These are phyloP conservation scores for Tapera naevia DNA, from an alignment of 2,797 vertebrate species.

Conservation along the genomic window DNA sequence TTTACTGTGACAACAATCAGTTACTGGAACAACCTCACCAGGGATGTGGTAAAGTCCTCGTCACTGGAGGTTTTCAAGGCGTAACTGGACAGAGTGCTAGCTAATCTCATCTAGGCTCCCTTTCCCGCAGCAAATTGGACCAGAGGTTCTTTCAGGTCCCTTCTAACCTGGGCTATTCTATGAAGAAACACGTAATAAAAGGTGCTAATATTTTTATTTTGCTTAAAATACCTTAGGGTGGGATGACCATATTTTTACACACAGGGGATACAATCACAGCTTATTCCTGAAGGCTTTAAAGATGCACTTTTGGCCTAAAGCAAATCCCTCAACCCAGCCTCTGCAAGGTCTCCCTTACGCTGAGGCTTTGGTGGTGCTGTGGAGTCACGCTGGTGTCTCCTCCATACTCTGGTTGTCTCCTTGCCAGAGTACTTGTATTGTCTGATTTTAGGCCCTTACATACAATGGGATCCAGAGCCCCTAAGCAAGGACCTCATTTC, in stretches of 20 bases:
- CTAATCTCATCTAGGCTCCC: not conserved
- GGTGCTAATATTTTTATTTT: not conserved
- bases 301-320: not conserved
- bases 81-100: not conserved
- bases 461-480: not conserved
- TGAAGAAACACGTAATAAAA: not conserved
- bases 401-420: not conserved
- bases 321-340: not conserved
- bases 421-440: not conserved
- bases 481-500: not conserved
- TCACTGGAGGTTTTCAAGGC: not conserved
- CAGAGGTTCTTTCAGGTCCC: not conserved
- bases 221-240: not conserved
- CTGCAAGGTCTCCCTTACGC: not conserved
- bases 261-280: too few relatives aligned
- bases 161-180: not conserved
- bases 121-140: not conserved
- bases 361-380: not conserved
- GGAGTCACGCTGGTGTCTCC: not conserved
- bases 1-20: not conserved
- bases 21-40: not conserved
- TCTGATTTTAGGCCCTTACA: not conserved
- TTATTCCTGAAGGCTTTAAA: not conserved
- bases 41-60: not conserved
- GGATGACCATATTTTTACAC: not conserved